A percentile compares a stretch with the other conserved stretches of the same genome.
Conservation (phyloP, 2,888 invertebrate species). For the Dasysyrphus albostriatus region DNA sequence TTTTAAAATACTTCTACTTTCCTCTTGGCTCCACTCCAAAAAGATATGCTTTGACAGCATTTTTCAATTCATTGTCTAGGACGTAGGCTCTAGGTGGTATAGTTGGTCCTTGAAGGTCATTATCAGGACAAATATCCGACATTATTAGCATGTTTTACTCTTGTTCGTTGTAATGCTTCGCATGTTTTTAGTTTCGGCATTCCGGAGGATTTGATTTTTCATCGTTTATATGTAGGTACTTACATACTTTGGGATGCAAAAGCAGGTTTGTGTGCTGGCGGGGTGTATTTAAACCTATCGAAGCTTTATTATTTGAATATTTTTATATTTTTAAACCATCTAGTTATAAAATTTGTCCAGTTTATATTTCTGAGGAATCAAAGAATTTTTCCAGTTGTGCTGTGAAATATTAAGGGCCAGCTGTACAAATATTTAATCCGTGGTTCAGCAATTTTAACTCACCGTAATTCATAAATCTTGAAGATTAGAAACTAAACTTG, state of each 20-base stretch:
- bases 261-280: not conserved
- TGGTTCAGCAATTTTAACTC: too few relatives aligned
- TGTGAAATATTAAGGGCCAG: too few relatives aligned
- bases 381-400: too few relatives aligned
- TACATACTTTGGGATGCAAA: not conserved
- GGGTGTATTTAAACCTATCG: not conserved
- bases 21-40: conserved; percentile 51
- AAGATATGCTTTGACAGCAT: conserved; percentile 51
- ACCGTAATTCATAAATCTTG: too few relatives aligned
- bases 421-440: too few relatives aligned
- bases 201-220: not conserved
- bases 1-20: not conserved
- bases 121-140: conserved; percentile 55
- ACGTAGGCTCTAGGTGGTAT: conserved; percentile 22
- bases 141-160: conserved; percentile 50
- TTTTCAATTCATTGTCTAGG: conserved; percentile 62
- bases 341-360: too few relatives aligned
- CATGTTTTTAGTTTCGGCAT: not conserved
- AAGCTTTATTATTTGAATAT: too few relatives aligned
- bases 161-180: not conserved
- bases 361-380: too few relatives aligned
- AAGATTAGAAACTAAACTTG: too few relatives aligned
- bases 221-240: too few relatives aligned
- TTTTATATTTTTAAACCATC: too few relatives aligned
- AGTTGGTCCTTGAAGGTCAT: conserved; percentile 54